Evolutionary conservation across 2,888 invertebrate genomes (phyloP).

Genomic region (Aromia moschata): DNA sequence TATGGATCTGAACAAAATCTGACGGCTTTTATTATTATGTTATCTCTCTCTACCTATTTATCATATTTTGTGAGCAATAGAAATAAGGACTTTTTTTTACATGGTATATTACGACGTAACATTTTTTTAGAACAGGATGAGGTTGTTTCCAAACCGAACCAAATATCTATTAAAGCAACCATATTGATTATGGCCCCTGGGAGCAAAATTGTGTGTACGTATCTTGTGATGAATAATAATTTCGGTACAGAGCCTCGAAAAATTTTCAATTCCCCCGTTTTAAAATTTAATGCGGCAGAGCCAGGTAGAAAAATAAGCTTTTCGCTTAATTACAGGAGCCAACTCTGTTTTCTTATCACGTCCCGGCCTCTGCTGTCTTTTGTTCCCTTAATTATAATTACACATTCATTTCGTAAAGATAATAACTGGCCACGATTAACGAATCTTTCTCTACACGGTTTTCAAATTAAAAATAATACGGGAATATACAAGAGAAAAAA

Average conservation of each 20-base stretch:
- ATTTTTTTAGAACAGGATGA: too few relatives aligned
- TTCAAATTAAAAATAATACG: too few relatives aligned
- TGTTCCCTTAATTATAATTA: slow-evolving; percentile 26
- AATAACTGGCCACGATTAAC: neutral
- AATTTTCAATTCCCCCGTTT: slow-evolving; percentile 35
- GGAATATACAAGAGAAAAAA: too few relatives aligned
- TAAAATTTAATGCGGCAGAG: slow-evolving; percentile 31
- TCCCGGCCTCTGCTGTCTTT: slow-evolving; percentile 21
- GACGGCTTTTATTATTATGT: too few relatives aligned
- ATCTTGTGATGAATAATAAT: slow-evolving; percentile 35
- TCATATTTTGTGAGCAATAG: too few relatives aligned
- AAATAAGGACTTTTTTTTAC: too few relatives aligned
- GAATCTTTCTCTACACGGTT: too few relatives aligned
- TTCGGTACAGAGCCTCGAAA: slow-evolving; percentile 28
- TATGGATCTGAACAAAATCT: too few relatives aligned
- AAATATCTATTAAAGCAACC: slow-evolving; percentile 30
- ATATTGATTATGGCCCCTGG: slow-evolving; percentile 32
- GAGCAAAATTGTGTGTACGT: slow-evolving; percentile 34
- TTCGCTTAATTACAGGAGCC: slow-evolving; percentile 23
- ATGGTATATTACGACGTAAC: slow-evolving; percentile 13
- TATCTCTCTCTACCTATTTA: too few relatives aligned
- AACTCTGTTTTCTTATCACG: slow-evolving; percentile 25
- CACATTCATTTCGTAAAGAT: neutral
- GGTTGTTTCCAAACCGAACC: slow-evolving; percentile 20
- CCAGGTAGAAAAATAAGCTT: slow-evolving; percentile 33